These are phyloP conservation scores for Drosophila funebris DNA, from an alignment of 1,140 invertebrate species.

Conservation along the genomic window DNA sequence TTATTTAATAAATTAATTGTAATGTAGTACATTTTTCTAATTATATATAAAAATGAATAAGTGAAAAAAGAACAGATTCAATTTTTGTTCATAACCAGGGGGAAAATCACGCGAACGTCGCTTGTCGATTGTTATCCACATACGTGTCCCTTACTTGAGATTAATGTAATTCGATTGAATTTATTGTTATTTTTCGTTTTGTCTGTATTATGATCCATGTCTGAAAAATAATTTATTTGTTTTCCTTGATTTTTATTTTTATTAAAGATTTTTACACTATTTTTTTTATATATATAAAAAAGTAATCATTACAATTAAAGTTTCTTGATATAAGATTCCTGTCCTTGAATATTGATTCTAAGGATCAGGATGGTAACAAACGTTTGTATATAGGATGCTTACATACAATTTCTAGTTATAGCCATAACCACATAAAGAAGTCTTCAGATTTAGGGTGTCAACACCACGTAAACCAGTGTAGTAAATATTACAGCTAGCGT, in stretches of 20 bases:
- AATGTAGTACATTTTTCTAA: slow-evolving; percentile 82
- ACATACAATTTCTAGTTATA: background rate
- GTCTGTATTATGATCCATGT: background rate
- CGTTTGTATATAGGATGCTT: background rate
- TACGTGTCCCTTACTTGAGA: background rate
- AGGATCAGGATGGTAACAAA: background rate
- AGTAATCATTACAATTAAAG: background rate
- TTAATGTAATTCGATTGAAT: background rate
- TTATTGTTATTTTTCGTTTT: background rate
- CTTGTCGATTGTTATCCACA: background rate
- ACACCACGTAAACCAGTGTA: slow-evolving; percentile 61
- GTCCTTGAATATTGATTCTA: background rate
- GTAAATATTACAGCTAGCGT: slow-evolving; percentile 43
- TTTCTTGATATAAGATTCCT: too few species aligned
- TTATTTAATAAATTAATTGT: slow-evolving; percentile 78
- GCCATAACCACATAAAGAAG: background rate
- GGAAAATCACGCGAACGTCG: background rate
- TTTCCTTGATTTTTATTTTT: background rate
- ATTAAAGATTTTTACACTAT: background rate
- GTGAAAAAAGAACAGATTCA: slow-evolving; percentile 17
- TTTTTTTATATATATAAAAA: background rate
- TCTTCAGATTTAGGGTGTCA: slow-evolving; percentile 38
- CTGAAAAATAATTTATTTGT: background rate
- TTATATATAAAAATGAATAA: slow-evolving; percentile 62
- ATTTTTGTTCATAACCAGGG: background rate